Conservation (phyloP, 2,113 vertebrate species). For the Hepsetus odoe region DNA sequence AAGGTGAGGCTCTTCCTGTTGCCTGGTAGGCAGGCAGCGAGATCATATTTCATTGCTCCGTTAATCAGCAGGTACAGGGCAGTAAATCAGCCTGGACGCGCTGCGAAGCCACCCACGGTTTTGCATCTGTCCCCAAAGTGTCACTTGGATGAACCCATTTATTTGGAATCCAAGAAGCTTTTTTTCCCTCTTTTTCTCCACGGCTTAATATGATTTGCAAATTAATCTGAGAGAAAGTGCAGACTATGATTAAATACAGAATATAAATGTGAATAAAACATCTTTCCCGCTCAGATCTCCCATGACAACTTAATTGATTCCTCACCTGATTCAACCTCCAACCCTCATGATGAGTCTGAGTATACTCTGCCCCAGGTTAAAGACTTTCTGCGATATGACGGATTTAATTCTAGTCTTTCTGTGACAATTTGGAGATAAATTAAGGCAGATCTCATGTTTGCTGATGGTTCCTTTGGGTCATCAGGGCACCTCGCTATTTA, state of each 20-base stretch:
- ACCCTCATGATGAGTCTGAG: conserved; percentile 1
- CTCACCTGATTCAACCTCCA: neutral
- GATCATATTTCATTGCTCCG: conserved; percentile 57
- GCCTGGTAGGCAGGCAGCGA: conserved; percentile 17
- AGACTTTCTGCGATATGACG: conserved; percentile 14
- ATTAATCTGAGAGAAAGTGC: conserved; percentile 31
- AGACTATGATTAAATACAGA: conserved; percentile 16
- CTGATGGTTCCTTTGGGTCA: neutral
- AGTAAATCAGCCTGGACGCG: conserved; percentile 45
- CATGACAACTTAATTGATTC: neutral
- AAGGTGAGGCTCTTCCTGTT: conserved; percentile 32
- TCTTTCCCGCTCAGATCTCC: conserved; percentile 3
- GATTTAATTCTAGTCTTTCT: conserved; percentile 35
- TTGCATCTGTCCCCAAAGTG: conserved; percentile 15
- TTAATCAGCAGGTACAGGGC: conserved; percentile 45
- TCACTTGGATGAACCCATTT: conserved; percentile 27
- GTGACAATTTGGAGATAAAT: conserved; percentile 20
- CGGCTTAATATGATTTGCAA: conserved; percentile 37
- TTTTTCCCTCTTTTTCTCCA: neutral
- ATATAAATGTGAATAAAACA: conserved; percentile 32
- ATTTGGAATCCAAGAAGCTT: conserved; percentile 1
- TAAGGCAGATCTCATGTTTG: neutral
- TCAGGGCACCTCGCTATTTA: too few relatives aligned
- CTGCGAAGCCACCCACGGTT: conserved; percentile 7
- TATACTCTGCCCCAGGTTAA: neutral